A percentile compares a stretch with the other conserved stretches of the same genome.
Conservation (phyloP, 2,888 invertebrate species). For the Cremastobaeus sp. region DNA sequence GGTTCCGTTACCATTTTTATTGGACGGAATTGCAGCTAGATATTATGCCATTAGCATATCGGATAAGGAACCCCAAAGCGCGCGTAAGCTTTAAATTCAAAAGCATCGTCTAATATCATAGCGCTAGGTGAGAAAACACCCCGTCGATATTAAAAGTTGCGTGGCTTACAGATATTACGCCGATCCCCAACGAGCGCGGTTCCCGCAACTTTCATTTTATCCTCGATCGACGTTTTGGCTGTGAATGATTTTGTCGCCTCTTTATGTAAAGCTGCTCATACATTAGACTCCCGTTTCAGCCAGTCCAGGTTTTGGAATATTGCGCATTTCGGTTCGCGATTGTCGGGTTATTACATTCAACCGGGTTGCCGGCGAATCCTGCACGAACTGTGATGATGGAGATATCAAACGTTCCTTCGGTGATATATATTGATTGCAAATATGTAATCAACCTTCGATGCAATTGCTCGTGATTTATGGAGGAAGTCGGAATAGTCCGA, state of each 20-base stretch:
- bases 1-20: conserved; percentile 64
- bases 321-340: not conserved
- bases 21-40: conserved; percentile 63
- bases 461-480: conserved; percentile 56
- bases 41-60: conserved; percentile 75
- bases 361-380: not conserved
- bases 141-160: conserved; percentile 76
- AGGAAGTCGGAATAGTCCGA: conserved; percentile 57
- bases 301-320: not conserved
- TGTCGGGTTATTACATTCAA: conserved; percentile 22
- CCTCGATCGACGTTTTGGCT: conserved; percentile 44
- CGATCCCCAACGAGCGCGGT: conserved; percentile 45
- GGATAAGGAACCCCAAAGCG: conserved; percentile 68
- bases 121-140: conserved; percentile 75
- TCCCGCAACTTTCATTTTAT: conserved; percentile 34
- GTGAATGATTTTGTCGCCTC: conserved; percentile 43
- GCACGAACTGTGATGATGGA: conserved; percentile 35
- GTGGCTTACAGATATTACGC: conserved; percentile 73
- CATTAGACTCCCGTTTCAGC: not conserved
- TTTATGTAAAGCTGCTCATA: conserved; percentile 30
- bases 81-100: conserved; percentile 73
- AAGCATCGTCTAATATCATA: conserved; percentile 70
- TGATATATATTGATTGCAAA: conserved; percentile 58
- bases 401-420: conserved; percentile 40
- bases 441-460: conserved; percentile 58